Percentiles rank a stretch among this genome's conserved stretches.
Evolutionary conservation across 2,113 vertebrate genomes (phyloP).

Genomic region (Ovis canadensis): DNA sequence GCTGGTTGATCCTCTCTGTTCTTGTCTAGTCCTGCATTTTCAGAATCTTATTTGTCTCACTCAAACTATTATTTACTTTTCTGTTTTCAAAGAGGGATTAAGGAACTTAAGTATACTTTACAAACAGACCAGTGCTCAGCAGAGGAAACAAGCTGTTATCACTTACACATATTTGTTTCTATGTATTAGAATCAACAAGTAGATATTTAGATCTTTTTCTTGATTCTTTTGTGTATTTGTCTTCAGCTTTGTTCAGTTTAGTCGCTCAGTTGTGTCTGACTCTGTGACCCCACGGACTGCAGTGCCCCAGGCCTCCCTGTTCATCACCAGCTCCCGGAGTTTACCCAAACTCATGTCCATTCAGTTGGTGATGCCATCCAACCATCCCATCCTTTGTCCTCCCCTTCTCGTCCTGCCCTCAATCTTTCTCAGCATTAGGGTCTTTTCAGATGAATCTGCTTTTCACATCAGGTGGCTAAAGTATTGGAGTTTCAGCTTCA

Average conservation of each 20-base stretch:
- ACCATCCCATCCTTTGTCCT: neutral
- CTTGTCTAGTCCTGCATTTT: neutral
- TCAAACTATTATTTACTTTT: neutral
- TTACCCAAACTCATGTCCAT: neutral
- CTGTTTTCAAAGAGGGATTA: neutral
- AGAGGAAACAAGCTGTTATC: neutral
- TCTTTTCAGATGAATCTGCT: neutral
- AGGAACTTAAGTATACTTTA: too few species aligned
- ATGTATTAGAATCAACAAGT: neutral
- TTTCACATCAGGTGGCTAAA: neutral
- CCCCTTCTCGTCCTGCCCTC: neutral
- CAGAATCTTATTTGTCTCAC: neutral
- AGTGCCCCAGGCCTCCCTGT: neutral
- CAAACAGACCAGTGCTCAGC: neutral
- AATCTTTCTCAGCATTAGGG: neutral
- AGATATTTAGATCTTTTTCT: neutral
- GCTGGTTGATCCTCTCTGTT: neutral
- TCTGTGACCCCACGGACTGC: neutral
- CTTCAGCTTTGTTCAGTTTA: neutral
- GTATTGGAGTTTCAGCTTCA: neutral
- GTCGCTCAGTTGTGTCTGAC: accelerated
- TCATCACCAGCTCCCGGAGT: neutral
- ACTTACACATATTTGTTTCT: neutral
- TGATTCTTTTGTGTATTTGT: neutral
- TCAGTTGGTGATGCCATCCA: neutral